phyloP scores from a whole-genome alignment of 2,797 vertebrate genomes.

The Urosaurus nigricauda region DNA sequence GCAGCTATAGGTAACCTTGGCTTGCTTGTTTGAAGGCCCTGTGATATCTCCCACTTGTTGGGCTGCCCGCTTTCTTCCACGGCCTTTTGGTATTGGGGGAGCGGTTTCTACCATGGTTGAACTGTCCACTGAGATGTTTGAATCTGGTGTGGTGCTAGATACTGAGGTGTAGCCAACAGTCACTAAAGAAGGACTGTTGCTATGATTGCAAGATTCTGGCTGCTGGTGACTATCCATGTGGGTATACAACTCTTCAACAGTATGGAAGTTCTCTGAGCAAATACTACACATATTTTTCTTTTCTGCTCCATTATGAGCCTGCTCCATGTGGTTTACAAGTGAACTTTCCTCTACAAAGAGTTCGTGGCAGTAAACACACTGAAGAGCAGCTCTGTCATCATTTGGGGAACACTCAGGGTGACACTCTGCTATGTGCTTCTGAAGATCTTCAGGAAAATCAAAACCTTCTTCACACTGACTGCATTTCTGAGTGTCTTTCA shows the following conservation, averaged over 20 bases:
- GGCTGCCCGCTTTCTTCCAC: constrained; percentile 92
- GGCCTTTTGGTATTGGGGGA: constrained; percentile 90
- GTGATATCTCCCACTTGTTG: constrained; percentile 89
- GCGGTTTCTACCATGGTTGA: constrained; percentile 94
- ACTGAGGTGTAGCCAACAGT: constrained; percentile 97
- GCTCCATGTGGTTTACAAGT: constrained; percentile 95
- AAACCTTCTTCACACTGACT: constrained; percentile 98
- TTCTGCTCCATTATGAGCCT: constrained; percentile 89
- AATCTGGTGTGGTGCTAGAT: constrained; percentile 98
- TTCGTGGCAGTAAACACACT: constrained; percentile 97
- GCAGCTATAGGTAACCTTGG: constrained; percentile 96
- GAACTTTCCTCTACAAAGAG: constrained; percentile 94
- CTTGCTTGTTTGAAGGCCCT: constrained; percentile 90
- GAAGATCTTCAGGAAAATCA: constrained; percentile 96
- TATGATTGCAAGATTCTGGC: constrained; percentile 96
- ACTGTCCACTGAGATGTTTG: constrained; percentile 97
- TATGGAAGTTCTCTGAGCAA: constrained; percentile 94
- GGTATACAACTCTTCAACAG: constrained; percentile 94
- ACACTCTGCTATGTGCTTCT: constrained; percentile 97
- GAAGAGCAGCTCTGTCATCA: constrained; percentile 91
- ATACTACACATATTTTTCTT: constrained; percentile 93
- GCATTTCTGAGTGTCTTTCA: constrained; percentile 97
- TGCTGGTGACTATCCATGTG: constrained; percentile 99
- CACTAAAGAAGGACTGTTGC: constrained; percentile 96
- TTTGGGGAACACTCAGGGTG: constrained; percentile 97